Percentiles rank a stretch among this genome's conserved stretches.
phyloP scores from a whole-genome alignment of 2,113 vertebrate species.

The Willisornis vidua region DNA sequence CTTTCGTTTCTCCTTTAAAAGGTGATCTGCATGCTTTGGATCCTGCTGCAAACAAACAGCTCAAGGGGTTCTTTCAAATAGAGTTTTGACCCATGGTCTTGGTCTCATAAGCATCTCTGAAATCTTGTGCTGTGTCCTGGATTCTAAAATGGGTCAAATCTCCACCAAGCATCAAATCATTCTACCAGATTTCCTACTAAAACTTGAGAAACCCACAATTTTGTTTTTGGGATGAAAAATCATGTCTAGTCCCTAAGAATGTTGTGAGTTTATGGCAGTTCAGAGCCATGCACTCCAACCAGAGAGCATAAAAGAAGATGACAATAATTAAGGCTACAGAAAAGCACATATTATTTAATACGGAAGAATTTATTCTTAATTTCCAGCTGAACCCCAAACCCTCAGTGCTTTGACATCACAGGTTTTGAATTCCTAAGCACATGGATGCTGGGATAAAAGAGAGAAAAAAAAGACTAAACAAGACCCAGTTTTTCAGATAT shows the following conservation, averaged over 20 bases:
- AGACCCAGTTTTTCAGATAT: background rate
- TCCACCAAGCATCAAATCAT: background rate
- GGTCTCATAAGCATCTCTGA: background rate
- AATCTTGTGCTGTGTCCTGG: background rate
- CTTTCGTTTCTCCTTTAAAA: background rate
- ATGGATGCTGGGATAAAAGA: background rate
- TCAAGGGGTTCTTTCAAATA: background rate
- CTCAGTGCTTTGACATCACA: background rate
- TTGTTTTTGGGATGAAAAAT: background rate
- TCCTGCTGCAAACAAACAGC: background rate
- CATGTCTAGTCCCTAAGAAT: background rate
- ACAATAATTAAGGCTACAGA: background rate
- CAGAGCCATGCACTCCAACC: background rate
- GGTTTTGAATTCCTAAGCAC: background rate
- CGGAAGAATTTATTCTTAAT: background rate
- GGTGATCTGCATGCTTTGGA: background rate
- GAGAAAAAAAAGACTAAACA: background rate
- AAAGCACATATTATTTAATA: background rate
- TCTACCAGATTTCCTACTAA: background rate
- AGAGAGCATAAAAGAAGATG: background rate
- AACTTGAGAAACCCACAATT: background rate
- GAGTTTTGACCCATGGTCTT: background rate
- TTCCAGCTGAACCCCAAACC: background rate
- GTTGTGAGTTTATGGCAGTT: background rate
- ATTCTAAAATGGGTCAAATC: conserved; percentile 43